These are phyloP conservation scores for Bimastos eiseni DNA, from an alignment of 2,888 invertebrate species.

Conservation along the genomic window DNA sequence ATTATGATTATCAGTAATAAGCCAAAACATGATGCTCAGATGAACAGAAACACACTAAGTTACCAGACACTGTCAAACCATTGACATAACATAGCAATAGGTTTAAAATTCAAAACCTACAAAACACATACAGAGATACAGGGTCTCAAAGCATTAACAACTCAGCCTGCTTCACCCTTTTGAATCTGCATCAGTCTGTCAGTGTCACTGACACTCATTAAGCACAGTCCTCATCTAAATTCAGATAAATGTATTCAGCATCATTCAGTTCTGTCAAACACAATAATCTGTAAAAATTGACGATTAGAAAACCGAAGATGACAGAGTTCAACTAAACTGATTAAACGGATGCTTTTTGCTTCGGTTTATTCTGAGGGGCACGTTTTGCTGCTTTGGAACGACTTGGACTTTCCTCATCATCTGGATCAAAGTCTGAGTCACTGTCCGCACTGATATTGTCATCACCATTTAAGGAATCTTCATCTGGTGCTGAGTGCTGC, in stretches of 20 bases:
- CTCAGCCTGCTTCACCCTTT: slow-evolving; percentile 9
- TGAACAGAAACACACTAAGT: not conserved
- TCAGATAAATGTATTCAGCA: not conserved
- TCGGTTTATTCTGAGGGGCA: not conserved
- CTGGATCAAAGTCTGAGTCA: slow-evolving; percentile 25
- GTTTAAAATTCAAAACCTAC: not conserved
- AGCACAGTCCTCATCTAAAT: not conserved
- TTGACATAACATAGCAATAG: not conserved
- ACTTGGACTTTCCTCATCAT: slow-evolving; percentile 62
- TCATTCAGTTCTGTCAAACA: not conserved
- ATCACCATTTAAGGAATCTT: slow-evolving; percentile 1
- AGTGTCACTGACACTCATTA: not conserved
- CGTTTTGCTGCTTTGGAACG: not conserved
- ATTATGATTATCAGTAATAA: not conserved
- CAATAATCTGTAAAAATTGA: not conserved
- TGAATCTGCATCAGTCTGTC: slow-evolving; percentile 7
- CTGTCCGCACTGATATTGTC: not conserved
- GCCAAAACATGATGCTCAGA: not conserved
- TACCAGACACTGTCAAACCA: not conserved
- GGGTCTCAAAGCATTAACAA: not conserved
- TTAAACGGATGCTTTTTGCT: slow-evolving; percentile 16
- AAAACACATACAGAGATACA: not conserved
- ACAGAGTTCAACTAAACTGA: not conserved
- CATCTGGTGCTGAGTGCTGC: not conserved
- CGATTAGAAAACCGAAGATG: not conserved